Evolutionary conservation across 2,797 vertebrate species (phyloP).

Genomic region (Hippopotamyrus pictus): DNA sequence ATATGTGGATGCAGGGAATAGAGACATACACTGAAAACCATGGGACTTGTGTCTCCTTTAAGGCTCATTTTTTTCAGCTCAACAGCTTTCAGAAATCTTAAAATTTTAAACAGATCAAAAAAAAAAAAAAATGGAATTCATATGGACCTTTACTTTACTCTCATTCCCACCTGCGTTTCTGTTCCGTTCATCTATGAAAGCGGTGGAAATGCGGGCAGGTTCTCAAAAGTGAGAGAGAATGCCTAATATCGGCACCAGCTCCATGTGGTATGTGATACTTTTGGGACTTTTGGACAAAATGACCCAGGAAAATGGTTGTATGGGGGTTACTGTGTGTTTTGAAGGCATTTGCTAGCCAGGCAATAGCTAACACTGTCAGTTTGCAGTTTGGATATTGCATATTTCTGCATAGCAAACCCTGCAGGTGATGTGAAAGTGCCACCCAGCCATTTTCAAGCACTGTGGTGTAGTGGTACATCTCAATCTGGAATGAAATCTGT

Average conservation of each 20-base stretch:
- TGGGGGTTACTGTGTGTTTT: background rate
- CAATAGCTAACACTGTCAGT: background rate
- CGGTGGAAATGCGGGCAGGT: background rate
- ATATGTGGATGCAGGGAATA: background rate
- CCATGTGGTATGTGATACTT: background rate
- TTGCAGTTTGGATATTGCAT: background rate
- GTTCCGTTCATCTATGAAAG: background rate
- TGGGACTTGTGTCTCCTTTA: background rate
- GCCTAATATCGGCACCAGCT: background rate
- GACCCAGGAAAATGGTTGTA: background rate
- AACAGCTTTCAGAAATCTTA: background rate
- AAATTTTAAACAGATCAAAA: background rate
- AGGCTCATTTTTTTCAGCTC: background rate
- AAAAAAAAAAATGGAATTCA: background rate
- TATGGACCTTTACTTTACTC: background rate
- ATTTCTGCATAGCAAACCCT: background rate
- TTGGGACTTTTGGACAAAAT: background rate
- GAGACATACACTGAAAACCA: background rate
- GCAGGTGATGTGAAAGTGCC: background rate
- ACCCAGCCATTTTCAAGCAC: background rate
- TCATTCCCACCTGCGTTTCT: background rate
- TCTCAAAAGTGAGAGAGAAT: too few relatives aligned
- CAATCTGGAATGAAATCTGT: background rate
- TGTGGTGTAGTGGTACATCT: background rate
- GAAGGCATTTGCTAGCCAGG: background rate